Evolutionary conservation across 2,113 vertebrate genomes (phyloP).

Genomic region (Prionailurus bengalensis): DNA sequence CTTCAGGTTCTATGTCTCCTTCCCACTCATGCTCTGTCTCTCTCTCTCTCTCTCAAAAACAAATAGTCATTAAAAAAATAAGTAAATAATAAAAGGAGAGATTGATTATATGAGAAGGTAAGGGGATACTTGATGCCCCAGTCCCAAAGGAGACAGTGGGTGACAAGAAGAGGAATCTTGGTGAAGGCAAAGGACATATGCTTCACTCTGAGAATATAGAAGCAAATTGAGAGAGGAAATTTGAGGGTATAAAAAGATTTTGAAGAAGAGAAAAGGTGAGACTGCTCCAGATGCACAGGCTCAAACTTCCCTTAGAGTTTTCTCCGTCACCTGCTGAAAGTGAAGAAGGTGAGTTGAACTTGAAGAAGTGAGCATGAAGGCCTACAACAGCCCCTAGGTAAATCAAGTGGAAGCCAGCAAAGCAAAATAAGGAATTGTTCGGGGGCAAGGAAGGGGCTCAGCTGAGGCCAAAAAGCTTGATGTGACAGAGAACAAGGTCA

Average conservation of each 20-base stretch:
- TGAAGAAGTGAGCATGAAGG: neutral
- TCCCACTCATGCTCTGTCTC: too few relatives aligned
- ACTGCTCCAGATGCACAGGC: neutral
- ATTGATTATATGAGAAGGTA: neutral
- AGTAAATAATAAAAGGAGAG: neutral
- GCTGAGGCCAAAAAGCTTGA: neutral
- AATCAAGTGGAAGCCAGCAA: neutral
- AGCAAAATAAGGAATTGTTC: neutral
- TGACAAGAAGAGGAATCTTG: neutral
- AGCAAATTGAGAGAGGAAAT: neutral
- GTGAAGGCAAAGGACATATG: neutral
- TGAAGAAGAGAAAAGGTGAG: neutral
- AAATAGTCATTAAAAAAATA: too few relatives aligned
- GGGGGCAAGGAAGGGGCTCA: fast-evolving
- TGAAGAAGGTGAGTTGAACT: neutral
- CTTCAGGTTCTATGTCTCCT: too few relatives aligned
- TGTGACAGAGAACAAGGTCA: neutral
- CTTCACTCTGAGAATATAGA: neutral
- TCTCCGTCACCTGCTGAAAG: neutral
- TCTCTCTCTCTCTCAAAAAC: too few relatives aligned
- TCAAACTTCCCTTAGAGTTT: neutral
- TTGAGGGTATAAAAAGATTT: neutral
- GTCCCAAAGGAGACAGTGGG: neutral
- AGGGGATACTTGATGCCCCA: neutral
- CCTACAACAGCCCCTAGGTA: neutral